Base-by-base conservation (phyloP, 2,113 vertebrate genomes). In the Mormoops blainvillei region DNA sequence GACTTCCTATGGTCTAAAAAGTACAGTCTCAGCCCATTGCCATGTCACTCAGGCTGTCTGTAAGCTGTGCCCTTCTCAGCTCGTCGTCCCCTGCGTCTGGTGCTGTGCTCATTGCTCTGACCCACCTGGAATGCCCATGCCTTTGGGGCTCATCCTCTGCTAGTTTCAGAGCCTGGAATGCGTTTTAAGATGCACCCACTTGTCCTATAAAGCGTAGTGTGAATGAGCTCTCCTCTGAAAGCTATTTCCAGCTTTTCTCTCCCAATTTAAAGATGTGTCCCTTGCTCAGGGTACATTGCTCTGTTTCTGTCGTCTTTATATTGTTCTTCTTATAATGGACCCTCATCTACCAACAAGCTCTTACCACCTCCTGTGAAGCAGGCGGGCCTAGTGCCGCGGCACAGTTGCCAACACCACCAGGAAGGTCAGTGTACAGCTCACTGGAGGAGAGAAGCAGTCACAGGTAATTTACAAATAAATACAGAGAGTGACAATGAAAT, bases 61-160 rank as follows among this genome's bases (percentile, higher is more conserved):
- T 31, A 11, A 0, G 38, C 50, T 22, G 5, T 15, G 18, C 28
- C 22, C 58, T 19, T 26, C 56, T 1, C 4, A 4, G 45, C 9
- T 3, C 19, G 0, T 14, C 41, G 3, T 14, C 65, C 12, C 7
- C 0, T 0, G 0, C 3, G 1, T 33, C n/a, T 77, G 36, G 36
- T 48, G 6, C 24, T 2, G 0, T 65, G 82, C 28, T 73, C 12
- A 0, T 41, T 6, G 20, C 43, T 61, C 33, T 45, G 43, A 12
- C 12, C 20, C 15, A 1, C 28, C 36, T 36, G n/a, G 13, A 31
- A 43, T 45, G 18, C 24, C 15, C 5, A 3, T 78, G 76, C 19
- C 65, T 56, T 38, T 82, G 45, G 52, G 15, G n/a, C 33, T 94
- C 70, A n/a, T 82, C 68, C 5, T 80, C 85, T 92, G 48, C 48